phyloP scores from a whole-genome alignment of 2,113 vertebrate genomes.

The Axis porcinus region DNA sequence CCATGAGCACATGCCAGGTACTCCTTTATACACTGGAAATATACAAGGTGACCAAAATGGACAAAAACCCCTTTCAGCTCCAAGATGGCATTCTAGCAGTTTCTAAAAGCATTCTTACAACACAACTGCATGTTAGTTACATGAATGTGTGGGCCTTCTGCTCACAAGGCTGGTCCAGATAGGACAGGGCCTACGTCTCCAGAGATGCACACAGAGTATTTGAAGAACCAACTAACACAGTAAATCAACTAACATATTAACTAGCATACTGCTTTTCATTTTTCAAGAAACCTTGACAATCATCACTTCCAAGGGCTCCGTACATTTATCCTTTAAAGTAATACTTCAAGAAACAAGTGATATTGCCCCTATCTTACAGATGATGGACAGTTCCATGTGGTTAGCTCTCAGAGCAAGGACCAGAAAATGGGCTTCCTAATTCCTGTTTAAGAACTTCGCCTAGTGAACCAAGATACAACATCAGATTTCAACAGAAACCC shows the following conservation, averaged over 20 bases:
- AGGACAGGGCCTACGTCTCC: neutral
- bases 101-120: neutral
- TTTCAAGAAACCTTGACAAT: neutral
- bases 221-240: neutral
- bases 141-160: neutral
- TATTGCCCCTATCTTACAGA: neutral
- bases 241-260: neutral
- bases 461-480: neutral
- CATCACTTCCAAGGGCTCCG: neutral
- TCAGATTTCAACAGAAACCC: neutral
- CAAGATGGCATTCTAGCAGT: neutral
- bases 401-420: neutral
- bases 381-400: neutral
- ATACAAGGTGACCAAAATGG: neutral
- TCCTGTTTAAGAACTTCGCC: neutral
- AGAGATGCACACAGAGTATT: neutral
- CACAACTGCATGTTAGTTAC: neutral
- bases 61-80: neutral
- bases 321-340: neutral
- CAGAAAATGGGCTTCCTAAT: neutral
- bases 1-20: neutral
- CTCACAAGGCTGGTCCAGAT: neutral
- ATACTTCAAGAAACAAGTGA: neutral
- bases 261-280: neutral
- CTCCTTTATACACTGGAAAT: neutral